phyloP scores from a whole-genome alignment of 2,888 invertebrate genomes.

The Osmoderma eremita region DNA sequence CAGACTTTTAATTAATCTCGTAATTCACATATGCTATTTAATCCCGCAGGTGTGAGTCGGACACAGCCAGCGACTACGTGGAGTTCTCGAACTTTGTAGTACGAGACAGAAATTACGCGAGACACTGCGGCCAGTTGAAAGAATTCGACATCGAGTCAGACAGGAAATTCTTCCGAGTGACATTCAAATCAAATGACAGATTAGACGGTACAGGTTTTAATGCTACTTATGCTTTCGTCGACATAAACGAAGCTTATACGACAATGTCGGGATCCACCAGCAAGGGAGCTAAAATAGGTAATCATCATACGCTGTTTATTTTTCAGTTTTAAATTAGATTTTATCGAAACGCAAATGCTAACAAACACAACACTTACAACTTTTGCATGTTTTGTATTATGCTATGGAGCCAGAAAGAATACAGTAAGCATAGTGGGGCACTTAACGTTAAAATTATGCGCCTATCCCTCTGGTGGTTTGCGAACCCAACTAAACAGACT shows the following conservation, averaged over 20 bases:
- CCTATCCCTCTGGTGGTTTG: too few species aligned
- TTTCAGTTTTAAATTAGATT: too few species aligned
- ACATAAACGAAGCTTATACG: conserved; percentile 72
- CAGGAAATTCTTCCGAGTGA: conserved; percentile 92
- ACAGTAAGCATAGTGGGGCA: too few species aligned
- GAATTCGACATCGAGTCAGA: conserved; percentile 88
- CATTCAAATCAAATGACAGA: conserved; percentile 92
- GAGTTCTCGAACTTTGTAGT: conserved; percentile 96
- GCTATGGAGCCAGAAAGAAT: too few species aligned
- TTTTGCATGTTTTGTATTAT: too few species aligned
- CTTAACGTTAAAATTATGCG: too few species aligned
- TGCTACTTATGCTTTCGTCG: conserved; percentile 87
- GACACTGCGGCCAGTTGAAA: conserved; percentile 87
- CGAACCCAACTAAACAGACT: too few species aligned
- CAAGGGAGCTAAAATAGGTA: conserved; percentile 16
- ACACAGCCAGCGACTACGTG: conserved; percentile 93
- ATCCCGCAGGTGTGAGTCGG: conserved; percentile 82
- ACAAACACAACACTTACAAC: too few species aligned
- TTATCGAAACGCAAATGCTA: too few species aligned
- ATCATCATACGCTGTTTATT: neutral
- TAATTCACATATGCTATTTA: conserved; percentile 32
- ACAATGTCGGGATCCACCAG: conserved; percentile 52
- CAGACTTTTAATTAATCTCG: conserved; percentile 16
- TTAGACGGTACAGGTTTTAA: conserved; percentile 95
- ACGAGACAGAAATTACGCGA: conserved; percentile 86